Evolutionary conservation across 2,113 vertebrate species (phyloP), one percentile per base, ranked within the genome.

Genomic region (Colinus virginianus): DNA sequence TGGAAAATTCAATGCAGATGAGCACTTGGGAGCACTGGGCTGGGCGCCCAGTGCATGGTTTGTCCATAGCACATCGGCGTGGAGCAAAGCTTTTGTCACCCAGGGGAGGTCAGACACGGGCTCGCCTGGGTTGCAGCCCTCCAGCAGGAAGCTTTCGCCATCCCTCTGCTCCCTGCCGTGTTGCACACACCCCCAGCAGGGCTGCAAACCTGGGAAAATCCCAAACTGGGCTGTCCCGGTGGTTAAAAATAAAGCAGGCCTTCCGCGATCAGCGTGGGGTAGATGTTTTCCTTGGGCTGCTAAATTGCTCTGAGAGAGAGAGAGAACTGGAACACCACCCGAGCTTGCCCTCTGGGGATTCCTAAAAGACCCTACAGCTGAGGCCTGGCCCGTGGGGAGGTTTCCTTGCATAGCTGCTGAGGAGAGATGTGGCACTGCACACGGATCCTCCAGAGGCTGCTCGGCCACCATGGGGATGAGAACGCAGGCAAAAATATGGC

Each of bases 1-100:
- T 96, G 93, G 93, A 87, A 93, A 94, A 93, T 87, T 82, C 84
- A 77, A 94, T 76, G 91, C 95, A 92, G 92, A 92, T 84, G 94
- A 90, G 81, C 42, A 55, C 55, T 0, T 43, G 58, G 69, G 79
- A 82, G 82, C 2, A 3, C 78, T 55, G 78, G 81, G 81, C 87
- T 70, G 45, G 87, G 82, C 66, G 1, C 20, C 63, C 78, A 78
- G 83, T 83, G 11, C n/a, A 63, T 55, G 61, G 82, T 76, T 78
- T 46, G 91, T 83, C 79, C 20, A 10, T 13, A 4, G 66, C 43
- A 2, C 61, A 13, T 28, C 25, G 13, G 25, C 5, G 34, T 17
- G 23, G 38, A 28, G 61, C 23, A 11, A n/a, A 58, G 40, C 40
- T 66, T 34, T 36, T 19, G n/a, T n/a, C 17, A 8, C 46, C 7